Percentiles rank a stretch among this genome's conserved stretches.
Conservation (phyloP, 2,888 invertebrate species). For the Criorhina ranunculi region DNA sequence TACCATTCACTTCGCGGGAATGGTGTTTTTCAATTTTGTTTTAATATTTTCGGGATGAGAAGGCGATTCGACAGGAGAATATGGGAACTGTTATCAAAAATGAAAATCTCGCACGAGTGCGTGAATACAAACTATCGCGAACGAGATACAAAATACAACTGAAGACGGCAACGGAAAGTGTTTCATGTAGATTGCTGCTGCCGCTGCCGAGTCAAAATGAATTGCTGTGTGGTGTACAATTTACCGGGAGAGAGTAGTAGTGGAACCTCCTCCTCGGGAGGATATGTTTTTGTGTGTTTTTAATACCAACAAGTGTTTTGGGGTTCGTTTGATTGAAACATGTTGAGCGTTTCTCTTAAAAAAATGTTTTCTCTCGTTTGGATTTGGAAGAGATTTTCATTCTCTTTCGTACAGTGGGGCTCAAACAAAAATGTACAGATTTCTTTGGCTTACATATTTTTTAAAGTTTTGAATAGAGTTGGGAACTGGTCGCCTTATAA, state of each 20-base stretch:
- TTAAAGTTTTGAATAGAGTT: background rate
- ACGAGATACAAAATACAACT: constrained; percentile 74
- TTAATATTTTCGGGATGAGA: constrained; percentile 15
- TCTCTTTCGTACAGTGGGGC: background rate
- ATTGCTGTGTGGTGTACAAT: constrained; percentile 13
- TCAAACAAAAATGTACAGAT: background rate
- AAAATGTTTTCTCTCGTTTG: no score
- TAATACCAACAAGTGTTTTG: constrained; percentile 58
- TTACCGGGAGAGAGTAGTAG: constrained; percentile 22
- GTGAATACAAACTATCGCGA: constrained; percentile 50
- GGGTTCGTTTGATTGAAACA: constrained; percentile 11
- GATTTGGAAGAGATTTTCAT: background rate
- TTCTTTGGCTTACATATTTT: background rate
- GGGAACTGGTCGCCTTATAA: no score
- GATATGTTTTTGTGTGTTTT: constrained; percentile 12
- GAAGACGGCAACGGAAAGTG: constrained; percentile 71
- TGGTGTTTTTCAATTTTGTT: constrained; percentile 9
- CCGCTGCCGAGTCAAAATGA: constrained; percentile 9
- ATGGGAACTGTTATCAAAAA: constrained; percentile 59
- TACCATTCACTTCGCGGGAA: constrained; percentile 13
- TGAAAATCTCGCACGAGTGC: constrained; percentile 44
- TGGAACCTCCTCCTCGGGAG: background rate
- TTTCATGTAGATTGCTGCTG: constrained; percentile 46
- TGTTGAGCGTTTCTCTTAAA: constrained; percentile 2
- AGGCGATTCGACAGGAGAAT: constrained; percentile 16